Evolutionary conservation across 2,797 vertebrate genomes (phyloP), one percentile per base, ranked within the genome.

Genomic region (Antennarius maculatus): DNA sequence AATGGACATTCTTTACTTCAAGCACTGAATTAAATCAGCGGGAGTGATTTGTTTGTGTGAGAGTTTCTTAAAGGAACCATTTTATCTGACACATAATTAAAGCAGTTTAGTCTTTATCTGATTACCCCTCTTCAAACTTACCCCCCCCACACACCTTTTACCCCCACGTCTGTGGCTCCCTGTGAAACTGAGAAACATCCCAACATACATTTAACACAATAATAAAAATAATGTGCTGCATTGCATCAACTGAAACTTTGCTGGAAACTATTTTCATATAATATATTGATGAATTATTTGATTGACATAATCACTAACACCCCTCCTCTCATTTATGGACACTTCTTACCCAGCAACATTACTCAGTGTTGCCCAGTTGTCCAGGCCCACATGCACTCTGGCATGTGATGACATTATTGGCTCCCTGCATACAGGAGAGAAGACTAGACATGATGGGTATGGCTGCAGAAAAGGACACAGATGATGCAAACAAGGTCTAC

Each of bases 401-500:
- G 93, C 89, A 91, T 91, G 88, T 0, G 5, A 34, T 34, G 8
- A 34, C 31, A 34, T 34, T 34, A 34, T 34, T 34, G 7, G 7
- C 31, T 7, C 31, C 31, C 31, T 31, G 92, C 91, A 27, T 94
- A 80, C 92, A n/a, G 31, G 52, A 45, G 45, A 42, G 7, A 14
- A 13, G 39, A 9, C 92, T 23, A 88, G 89, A 93, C 92, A 65
- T 88, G 27, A 29, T 12, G 91, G 89, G 91, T 87, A 86, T 80
- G 87, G 86, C 88, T 92, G 81, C 37, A 61, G 57, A n/a, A 41
- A 12, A 58, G 28, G 85, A 95, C 92, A 95, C 88, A 91, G 92
- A 94, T 93, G 93, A 95, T 91, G 86, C 86, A 90, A 86, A 89
- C 90, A 92, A 46, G 92, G 92, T 91, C 94, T 89, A 75, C 82